Conservation (phyloP, 1,140 invertebrate species). For the Glossosoma conforme region DNA sequence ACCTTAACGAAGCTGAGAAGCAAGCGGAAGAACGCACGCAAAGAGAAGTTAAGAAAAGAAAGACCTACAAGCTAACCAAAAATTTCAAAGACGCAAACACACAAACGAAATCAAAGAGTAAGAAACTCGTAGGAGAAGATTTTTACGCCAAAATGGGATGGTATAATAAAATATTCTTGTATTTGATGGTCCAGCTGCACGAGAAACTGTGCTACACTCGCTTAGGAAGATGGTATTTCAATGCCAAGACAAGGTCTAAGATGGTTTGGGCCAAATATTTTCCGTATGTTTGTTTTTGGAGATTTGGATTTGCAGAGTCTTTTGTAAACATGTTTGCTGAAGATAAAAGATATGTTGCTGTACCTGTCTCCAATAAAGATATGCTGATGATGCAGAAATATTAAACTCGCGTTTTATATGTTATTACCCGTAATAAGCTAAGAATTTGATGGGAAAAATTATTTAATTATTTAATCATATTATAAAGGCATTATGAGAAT, state of each 20-base stretch:
- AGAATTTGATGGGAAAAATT: no score
- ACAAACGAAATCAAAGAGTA: not conserved
- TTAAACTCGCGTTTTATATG: no score
- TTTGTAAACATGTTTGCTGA: constrained; percentile 42
- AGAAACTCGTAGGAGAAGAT: constrained; percentile 2
- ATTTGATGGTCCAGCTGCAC: constrained; percentile 18
- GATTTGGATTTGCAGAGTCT: constrained; percentile 38
- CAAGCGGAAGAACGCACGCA: not conserved
- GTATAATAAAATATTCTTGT: constrained; percentile 19
- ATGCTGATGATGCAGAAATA: constrained; percentile 11
- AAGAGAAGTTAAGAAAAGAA: constrained; percentile 6
- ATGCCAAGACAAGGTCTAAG: constrained; percentile 35
- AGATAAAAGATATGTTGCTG: constrained; percentile 30
- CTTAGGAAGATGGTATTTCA: constrained; percentile 38
- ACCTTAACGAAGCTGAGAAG: constrained; percentile 29
- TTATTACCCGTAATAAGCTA: no score
- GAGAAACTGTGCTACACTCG: constrained; percentile 31
- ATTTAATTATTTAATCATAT: no score
- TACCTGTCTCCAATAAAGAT: constrained; percentile 10
- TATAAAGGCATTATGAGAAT: no score
- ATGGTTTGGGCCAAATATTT: constrained; percentile 40
- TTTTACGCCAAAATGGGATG: constrained; percentile 13
- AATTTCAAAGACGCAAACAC: constrained; percentile 7
- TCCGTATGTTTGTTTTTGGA: constrained; percentile 42
- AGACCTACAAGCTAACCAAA: not conserved